These are phyloP conservation scores for Apoderus coryli DNA, from an alignment of 2,888 invertebrate species.

Conservation along the genomic window DNA sequence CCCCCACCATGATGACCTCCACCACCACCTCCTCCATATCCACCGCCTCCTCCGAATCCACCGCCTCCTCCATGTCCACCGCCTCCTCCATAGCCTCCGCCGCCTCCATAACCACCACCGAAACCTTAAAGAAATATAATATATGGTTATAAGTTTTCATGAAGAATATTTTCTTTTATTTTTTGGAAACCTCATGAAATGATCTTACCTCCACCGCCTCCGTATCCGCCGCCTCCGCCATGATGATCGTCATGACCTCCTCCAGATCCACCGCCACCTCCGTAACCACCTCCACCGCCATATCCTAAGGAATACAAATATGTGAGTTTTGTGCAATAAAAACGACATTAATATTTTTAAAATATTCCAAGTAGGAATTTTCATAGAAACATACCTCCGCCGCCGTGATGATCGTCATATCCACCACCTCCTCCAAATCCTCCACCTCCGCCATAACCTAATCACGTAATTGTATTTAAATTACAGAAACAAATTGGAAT, in stretches of 20 bases:
- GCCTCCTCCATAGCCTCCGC: constrained; percentile 11
- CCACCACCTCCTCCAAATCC: constrained; percentile 8
- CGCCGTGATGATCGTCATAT: constrained; percentile 2
- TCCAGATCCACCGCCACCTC: constrained; percentile 11
- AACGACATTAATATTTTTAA: background rate
- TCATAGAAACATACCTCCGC: background rate
- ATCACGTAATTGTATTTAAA: too few species aligned
- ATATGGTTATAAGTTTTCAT: too few species aligned
- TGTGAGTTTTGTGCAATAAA: too few species aligned
- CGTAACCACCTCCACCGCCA: constrained; percentile 9
- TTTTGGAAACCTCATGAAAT: too few species aligned
- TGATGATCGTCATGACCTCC: constrained; percentile 11
- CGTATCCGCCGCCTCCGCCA: constrained; percentile 3
- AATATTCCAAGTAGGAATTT: background rate
- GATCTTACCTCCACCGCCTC: constrained; percentile 2
- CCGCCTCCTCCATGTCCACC: constrained; percentile 3
- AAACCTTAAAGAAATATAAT: too few species aligned
- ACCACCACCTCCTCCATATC: constrained; percentile 8
- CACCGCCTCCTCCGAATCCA: constrained; percentile 7
- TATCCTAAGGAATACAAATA: too few species aligned
- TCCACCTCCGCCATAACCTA: constrained; percentile 1
- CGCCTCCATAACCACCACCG: constrained; percentile 5
- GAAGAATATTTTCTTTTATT: too few species aligned
- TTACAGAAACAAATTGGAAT: too few species aligned
- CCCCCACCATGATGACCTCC: background rate